These are phyloP conservation scores for Lordiphosa stackelbergi DNA, from an alignment of 1,140 invertebrate species.

Conservation along the genomic window DNA sequence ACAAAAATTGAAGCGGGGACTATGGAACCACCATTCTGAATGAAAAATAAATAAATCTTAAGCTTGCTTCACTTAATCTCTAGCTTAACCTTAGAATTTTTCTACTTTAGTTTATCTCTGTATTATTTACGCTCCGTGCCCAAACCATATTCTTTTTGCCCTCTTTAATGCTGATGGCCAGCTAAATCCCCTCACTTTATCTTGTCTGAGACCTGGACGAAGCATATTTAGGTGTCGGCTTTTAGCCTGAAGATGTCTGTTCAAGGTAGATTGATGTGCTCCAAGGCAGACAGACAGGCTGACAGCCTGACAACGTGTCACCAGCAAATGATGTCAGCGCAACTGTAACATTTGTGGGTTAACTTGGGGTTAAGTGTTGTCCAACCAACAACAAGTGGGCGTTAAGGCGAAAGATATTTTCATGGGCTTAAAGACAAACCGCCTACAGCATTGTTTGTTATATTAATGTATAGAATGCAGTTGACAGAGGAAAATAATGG, in stretches of 20 bases:
- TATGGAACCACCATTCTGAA: no score
- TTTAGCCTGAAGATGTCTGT: constrained; percentile 18
- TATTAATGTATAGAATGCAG: constrained; percentile 5
- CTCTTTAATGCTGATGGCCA: not conserved
- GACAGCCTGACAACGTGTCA: constrained; percentile 26
- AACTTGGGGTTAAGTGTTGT: constrained; percentile 33
- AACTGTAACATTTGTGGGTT: constrained; percentile 27
- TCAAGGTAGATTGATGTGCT: constrained; percentile 41
- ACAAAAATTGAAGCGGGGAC: no score
- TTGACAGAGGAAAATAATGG: not conserved
- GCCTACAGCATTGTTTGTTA: constrained; percentile 8
- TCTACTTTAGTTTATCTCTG: not conserved
- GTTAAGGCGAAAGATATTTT: constrained; percentile 6
- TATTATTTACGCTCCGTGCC: no score
- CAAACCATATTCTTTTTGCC: no score
- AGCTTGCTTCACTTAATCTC: not conserved
- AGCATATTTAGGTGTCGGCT: constrained; percentile 33
- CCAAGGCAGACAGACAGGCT: constrained; percentile 11
- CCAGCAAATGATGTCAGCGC: constrained; percentile 26
- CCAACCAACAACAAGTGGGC: constrained; percentile 32
- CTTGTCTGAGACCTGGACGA: constrained; percentile 22
- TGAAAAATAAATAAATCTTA: no score
- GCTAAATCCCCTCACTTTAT: constrained; percentile 39
- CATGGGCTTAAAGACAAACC: constrained; percentile 29
- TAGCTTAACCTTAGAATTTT: constrained; percentile 6